Base-by-base conservation (phyloP, 2,797 vertebrate genomes). In the Bradypus variegatus region DNA sequence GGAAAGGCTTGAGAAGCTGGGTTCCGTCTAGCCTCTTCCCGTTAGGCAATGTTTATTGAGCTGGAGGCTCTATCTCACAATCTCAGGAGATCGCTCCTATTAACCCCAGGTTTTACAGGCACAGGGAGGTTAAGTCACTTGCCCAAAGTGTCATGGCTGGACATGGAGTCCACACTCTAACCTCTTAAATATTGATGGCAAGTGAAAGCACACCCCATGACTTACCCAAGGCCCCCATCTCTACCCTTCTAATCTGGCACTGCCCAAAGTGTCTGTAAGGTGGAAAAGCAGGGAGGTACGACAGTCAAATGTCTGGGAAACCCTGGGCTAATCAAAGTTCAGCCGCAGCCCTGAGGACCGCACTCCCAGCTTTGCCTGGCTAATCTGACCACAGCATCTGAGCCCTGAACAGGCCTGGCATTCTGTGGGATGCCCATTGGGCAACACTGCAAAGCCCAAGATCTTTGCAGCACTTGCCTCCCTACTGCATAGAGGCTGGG, bases 401-500 rank as follows among this genome's bases (percentile, higher is more conserved):
- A 23, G 38, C 31, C 38, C 31, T 8, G 19, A 29, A 36, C 3
- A 1, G 2, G 31, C 13, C 25, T 45, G 25, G 48, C 31, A 41
- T 50, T 58, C 41, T 6, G 1, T 1, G 14, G 67, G 48, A 27
- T 2, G 25, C 33, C 36, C 6, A 6, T 8, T 12, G 31, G 45
- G 36, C 67, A 53, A 45, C 1, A n/a, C 33, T 18, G 55, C 45
- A 11, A 58, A 67, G 1, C 67, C 55, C 21, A 19, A 33, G 6
- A 45, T 19, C 60, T 60, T 69, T 65, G 50, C 3, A 8, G 60
- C 31, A 36, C 38, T n/a, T 12, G 10, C n/a, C 45, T 87, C 72
- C 31, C 0, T 0, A 19, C 15, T 11, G 2, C 41, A 19, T 12
- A 27, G 55, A 14, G 4, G 23, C 33, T 23, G 29, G 41, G 55